Base-by-base conservation (phyloP, 2,797 vertebrate species). In the Champsocephalus esox region DNA sequence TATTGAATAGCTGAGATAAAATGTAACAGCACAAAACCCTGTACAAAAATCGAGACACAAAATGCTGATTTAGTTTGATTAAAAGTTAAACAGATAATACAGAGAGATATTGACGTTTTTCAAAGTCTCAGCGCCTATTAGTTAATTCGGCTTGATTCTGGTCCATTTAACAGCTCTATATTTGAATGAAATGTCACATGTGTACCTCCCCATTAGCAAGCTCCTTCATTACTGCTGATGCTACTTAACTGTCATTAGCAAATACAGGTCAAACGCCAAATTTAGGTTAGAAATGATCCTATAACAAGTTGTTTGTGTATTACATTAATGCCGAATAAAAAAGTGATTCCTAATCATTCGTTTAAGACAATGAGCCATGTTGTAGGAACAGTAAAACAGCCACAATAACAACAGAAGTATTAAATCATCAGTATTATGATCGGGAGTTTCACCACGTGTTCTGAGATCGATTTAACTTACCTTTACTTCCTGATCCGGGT, bases 261-360 rank as follows among this genome's bases (percentile, higher is more conserved):
- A 38, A 38, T 21, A 5, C 4, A 7, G 14, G 16, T 1, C 41
- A 62, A 21, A 54, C 4, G 0, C 46, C 9, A 1, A 3, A 1
- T 21, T 1, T 0, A 32, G 0, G 3, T 32, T 34, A 0, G 24
- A 28, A 51, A 32, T 34, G 7, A 17, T 2, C 8, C 2, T 6
- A 1, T 17, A 24, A 21, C 9, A 45, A 13, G 0, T 13, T 0
- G 2, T 38, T 44, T 21, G 5, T 24, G 0, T 11, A n/a, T 14
- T 0, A 16, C 0, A 12, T 17, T 0, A 13, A 41, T 0, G 70
- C 83, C 87, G 83, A 79, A 78, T 28, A 34, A 0, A 1, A 73
- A 3, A 59, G 0, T 0, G 0, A 1, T 1, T 21, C 0, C 0
- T 8, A 2, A 16, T 1, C 0, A 44, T 13, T 11, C 0, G 0